These are phyloP conservation scores for Oophaga pumilio DNA, from an alignment of 2,113 vertebrate genomes.

Conservation along the genomic window DNA sequence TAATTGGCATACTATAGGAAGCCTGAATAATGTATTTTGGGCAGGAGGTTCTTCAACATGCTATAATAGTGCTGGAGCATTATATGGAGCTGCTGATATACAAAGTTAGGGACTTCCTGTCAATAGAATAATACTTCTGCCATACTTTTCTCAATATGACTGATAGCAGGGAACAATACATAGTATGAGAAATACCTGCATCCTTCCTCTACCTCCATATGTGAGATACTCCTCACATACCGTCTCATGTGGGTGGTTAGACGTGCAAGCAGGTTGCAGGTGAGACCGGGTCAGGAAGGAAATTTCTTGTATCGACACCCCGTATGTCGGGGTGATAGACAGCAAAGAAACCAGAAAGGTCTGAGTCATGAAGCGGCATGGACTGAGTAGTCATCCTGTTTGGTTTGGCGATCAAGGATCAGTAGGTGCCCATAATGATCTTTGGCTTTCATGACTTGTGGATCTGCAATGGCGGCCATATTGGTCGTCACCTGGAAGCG, in stretches of 20 bases:
- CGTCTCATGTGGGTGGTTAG: not conserved
- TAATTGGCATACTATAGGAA: not conserved
- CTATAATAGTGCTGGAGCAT: not conserved
- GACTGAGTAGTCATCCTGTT: not conserved
- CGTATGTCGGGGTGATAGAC: not conserved
- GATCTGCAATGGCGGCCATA: not conserved
- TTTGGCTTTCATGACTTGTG: too few species aligned
- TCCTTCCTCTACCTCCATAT: not conserved
- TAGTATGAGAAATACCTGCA: not conserved
- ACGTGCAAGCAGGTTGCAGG: not conserved
- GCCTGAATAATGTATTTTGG: not conserved
- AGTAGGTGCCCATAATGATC: too few species aligned
- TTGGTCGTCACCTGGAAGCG: not conserved
- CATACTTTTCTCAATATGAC: not conserved
- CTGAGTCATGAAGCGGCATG: not conserved
- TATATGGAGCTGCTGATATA: not conserved
- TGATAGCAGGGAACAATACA: not conserved
- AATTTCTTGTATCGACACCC: not conserved
- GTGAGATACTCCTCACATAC: conserved; percentile 1
- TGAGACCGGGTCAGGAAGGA: not conserved
- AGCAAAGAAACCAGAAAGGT: not conserved
- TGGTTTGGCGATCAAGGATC: too few species aligned
- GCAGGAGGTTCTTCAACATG: not conserved
- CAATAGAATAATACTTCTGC: not conserved
- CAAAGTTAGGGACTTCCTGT: not conserved